phyloP scores from a whole-genome alignment of 2,113 vertebrate genomes.

The Crotophaga sulcirostris region DNA sequence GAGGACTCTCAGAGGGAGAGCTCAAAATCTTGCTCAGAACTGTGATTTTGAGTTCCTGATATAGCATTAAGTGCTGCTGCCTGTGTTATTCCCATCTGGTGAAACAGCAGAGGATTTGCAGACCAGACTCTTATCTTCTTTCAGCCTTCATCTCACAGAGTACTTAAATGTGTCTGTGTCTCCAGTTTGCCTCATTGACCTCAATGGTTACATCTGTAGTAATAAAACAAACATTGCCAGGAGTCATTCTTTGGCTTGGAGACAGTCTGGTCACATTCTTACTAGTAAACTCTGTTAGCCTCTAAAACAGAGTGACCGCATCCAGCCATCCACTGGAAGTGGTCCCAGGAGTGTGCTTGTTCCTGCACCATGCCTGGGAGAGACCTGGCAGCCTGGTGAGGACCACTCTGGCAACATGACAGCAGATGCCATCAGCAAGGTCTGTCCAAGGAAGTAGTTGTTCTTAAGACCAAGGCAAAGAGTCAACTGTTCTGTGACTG shows the following conservation, averaged over 20 bases:
- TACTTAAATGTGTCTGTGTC: not conserved
- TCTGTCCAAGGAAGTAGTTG: not conserved
- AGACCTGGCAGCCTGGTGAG: accelerated
- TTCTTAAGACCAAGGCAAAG: not conserved
- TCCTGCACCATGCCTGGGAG: not conserved
- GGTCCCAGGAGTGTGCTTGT: not conserved
- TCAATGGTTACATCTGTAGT: not conserved
- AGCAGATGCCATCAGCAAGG: not conserved
- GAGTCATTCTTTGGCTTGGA: not conserved
- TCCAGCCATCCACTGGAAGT: not conserved
- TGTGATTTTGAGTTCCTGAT: not conserved
- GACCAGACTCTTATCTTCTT: not conserved
- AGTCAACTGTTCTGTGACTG: not conserved
- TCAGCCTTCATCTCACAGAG: not conserved
- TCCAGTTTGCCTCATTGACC: not conserved
- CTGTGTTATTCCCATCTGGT: not conserved
- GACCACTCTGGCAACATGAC: not conserved
- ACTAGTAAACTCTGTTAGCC: not conserved
- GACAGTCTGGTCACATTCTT: not conserved
- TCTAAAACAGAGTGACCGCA: not conserved
- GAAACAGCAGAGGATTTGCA: conserved; percentile 5
- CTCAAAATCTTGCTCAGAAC: not conserved
- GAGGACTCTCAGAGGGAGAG: not conserved
- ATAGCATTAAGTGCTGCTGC: not conserved
- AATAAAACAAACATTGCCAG: not conserved